Conservation (phyloP, 35 echinoderm and acorn worm genomes). For the Chiridota heheva region DNA sequence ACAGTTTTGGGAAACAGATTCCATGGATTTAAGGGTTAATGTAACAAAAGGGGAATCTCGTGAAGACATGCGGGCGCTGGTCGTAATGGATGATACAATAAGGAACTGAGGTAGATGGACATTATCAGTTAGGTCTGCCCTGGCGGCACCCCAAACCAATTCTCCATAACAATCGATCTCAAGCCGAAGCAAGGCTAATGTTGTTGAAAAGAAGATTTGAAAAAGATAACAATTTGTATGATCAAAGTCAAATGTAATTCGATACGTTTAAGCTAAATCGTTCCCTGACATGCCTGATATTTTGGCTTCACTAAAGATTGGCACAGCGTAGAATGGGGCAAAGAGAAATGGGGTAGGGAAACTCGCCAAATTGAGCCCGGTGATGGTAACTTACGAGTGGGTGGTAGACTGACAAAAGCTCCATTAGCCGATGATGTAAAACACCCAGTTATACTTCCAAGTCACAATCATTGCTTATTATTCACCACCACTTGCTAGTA, state of each 20-base stretch:
- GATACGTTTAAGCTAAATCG: no score
- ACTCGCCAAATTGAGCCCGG: no score
- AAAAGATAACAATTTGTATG: no score
- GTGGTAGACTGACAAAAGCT: conserved; percentile 25
- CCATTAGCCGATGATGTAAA: conserved; percentile 1
- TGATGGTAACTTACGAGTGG: conserved; percentile 5
- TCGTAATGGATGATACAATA: conserved; percentile 48
- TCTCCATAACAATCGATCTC: conserved; percentile 32
- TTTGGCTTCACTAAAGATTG: no score
- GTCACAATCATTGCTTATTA: conserved; percentile 18
- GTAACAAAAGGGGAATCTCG: conserved; percentile 5
- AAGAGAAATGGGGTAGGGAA: no score
- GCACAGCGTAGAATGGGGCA: no score
- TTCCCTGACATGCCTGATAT: no score
- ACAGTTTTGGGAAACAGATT: conserved; percentile 31
- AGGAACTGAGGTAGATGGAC: neutral
- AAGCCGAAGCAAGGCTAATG: conserved; percentile 46
- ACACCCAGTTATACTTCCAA: conserved; percentile 31
- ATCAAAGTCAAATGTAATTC: no score
- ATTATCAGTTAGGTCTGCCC: conserved; percentile 56
- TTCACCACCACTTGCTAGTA: neutral
- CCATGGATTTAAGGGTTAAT: neutral
- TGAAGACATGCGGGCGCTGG: conserved; percentile 8
- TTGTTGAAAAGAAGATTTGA: conserved; percentile 28
- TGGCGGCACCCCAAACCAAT: conserved; percentile 29